These are phyloP conservation scores for Trididemnum clinides DNA, from an alignment of 23 tunicate genomes.

Conservation along the genomic window DNA sequence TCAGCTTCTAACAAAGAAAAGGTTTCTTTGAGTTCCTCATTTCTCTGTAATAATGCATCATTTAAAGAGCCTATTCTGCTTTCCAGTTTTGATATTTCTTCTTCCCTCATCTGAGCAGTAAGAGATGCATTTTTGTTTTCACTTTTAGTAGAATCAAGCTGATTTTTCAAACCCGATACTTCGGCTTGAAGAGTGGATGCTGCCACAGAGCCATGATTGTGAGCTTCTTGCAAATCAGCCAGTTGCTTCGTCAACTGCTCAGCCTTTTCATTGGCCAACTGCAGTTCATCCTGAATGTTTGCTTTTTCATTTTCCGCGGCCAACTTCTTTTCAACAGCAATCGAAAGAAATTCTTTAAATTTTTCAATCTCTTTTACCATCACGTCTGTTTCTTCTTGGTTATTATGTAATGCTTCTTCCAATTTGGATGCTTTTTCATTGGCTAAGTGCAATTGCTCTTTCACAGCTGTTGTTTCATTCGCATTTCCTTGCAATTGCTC, in stretches of 20 bases:
- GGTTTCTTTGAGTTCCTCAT: too few species aligned
- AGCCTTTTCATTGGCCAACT: neutral
- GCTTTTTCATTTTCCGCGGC: neutral
- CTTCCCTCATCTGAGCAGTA: too few species aligned
- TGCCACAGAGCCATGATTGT: too few species aligned
- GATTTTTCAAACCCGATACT: too few species aligned
- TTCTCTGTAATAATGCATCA: too few species aligned
- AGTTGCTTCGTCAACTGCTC: neutral
- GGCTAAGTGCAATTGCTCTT: neutral
- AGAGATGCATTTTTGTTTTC: too few species aligned
- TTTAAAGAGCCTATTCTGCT: too few species aligned
- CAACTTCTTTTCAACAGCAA: neutral
- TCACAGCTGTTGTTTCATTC: neutral
- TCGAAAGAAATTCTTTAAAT: neutral
- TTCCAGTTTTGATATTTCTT: too few species aligned
- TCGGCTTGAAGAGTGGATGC: too few species aligned
- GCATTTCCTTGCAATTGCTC: too few species aligned
- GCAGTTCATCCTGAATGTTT: neutral
- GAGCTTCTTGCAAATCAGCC: neutral
- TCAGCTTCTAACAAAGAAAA: too few species aligned
- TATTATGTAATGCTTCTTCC: neutral
- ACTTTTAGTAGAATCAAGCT: too few species aligned
- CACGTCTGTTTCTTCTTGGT: neutral
- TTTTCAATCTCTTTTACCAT: neutral
- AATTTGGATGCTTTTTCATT: neutral